phyloP scores from a whole-genome alignment of 2,113 vertebrate genomes.

The Triplophysa tibetana region DNA sequence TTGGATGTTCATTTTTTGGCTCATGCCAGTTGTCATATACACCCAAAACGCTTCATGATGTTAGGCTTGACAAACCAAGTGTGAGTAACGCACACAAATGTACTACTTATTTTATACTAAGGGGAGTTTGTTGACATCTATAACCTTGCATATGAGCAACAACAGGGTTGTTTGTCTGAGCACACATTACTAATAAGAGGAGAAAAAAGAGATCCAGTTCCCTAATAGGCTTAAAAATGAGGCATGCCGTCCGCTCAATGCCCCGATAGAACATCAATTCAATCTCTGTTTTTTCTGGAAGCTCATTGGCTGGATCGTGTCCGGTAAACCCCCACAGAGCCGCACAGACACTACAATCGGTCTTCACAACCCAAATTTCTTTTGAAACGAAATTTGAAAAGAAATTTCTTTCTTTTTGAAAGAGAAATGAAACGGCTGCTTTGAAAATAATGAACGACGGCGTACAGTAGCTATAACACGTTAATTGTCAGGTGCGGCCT shows the following conservation, averaged over 20 bases:
- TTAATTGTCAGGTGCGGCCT: slow-evolving; percentile 68
- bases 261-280: not conserved
- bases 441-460: slow-evolving; percentile 69
- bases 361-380: not conserved
- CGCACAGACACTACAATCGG: not conserved
- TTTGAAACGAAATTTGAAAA: not conserved
- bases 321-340: not conserved
- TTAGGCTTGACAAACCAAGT: not conserved
- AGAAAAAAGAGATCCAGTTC: not conserved
- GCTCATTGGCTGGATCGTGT: not conserved
- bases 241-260: not conserved
- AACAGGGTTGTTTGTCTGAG: not conserved
- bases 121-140: too few species aligned
- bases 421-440: slow-evolving; percentile 50
- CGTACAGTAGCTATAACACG: slow-evolving; percentile 59
- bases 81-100: not conserved
- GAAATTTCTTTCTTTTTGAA: too few species aligned
- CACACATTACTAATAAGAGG: not conserved
- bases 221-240: not conserved
- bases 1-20: too few species aligned
- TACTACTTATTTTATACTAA: not conserved
- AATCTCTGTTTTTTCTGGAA: not conserved
- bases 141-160: too few species aligned
- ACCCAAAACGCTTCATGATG: too few species aligned
- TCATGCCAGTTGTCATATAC: too few species aligned